Evolutionary conservation across 2,888 invertebrate species (phyloP).

Genomic region (Altica lythri): DNA sequence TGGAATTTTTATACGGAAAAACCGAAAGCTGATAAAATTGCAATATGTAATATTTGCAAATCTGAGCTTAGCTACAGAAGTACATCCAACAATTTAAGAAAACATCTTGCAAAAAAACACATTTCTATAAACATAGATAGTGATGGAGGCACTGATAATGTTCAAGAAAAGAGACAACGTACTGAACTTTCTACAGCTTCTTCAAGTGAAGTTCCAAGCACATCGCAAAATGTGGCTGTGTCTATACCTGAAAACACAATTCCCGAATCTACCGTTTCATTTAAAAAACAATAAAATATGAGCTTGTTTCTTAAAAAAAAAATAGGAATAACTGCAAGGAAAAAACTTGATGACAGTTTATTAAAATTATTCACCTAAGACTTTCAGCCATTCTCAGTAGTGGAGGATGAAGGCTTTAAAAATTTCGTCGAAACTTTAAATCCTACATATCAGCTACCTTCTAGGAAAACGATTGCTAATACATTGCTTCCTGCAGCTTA

Average conservation of each 20-base stretch:
- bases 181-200: too few species aligned
- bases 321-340: constrained; percentile 9
- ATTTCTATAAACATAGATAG: constrained; percentile 9
- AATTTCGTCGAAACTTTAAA: constrained; percentile 32
- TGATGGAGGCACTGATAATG: too few species aligned
- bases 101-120: constrained; percentile 37
- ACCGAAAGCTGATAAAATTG: constrained; percentile 8
- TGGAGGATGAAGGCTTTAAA: constrained; percentile 35
- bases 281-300: constrained; percentile 4
- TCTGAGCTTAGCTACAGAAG: constrained; percentile 30
- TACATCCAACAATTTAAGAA: constrained; percentile 30
- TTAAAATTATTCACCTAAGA: constrained; percentile 33
- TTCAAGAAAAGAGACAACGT: too few species aligned
- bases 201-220: neutral
- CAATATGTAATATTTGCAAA: constrained; percentile 31
- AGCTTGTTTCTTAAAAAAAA: too few species aligned
- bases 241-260: neutral
- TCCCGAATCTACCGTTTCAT: neutral
- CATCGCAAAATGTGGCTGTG: neutral
- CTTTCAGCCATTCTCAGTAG: constrained; percentile 38
- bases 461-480: constrained; percentile 32
- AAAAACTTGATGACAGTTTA: constrained; percentile 25
- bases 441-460: constrained; percentile 35
- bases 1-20: constrained; percentile 16
- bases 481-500: constrained; percentile 31